These are phyloP conservation scores for Oophaga pumilio DNA, from an alignment of 2,113 vertebrate genomes.

Conservation along the genomic window DNA sequence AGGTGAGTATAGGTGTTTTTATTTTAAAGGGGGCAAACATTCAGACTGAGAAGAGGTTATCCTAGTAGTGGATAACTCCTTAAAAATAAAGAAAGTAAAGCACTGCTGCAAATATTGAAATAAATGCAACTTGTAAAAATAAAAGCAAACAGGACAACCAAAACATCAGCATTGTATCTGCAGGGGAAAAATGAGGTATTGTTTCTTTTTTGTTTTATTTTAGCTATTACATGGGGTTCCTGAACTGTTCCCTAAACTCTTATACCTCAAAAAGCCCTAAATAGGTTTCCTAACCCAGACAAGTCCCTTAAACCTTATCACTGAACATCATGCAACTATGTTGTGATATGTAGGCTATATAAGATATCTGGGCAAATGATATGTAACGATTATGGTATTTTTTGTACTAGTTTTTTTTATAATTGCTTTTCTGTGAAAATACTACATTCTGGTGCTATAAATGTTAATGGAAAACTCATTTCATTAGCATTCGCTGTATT, in stretches of 20 bases:
- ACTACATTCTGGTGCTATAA: slow-evolving; percentile 62
- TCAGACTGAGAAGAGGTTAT: too few relatives aligned
- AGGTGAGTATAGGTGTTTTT: too few relatives aligned
- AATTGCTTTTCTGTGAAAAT: slow-evolving; percentile 31
- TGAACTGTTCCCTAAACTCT: not conserved
- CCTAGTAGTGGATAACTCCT: too few relatives aligned
- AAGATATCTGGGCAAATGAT: slow-evolving; percentile 13
- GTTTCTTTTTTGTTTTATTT: not conserved
- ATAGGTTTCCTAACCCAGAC: not conserved
- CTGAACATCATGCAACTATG: slow-evolving; percentile 50
- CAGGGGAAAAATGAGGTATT: too few relatives aligned
- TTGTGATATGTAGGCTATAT: not conserved
- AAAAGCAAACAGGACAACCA: too few relatives aligned
- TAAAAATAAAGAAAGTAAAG: too few relatives aligned
- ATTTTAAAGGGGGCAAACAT: too few relatives aligned
- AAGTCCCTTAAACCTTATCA: not conserved
- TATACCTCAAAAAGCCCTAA: not conserved
- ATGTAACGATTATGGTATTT: slow-evolving; percentile 13
- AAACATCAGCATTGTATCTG: too few relatives aligned
- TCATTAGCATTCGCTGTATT: slow-evolving; percentile 63
- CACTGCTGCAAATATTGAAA: too few relatives aligned
- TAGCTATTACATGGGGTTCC: not conserved
- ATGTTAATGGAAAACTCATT: slow-evolving; percentile 50
- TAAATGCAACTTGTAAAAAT: too few relatives aligned
- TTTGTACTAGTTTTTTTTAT: slow-evolving; percentile 12